Percentiles rank a stretch among this genome's conserved stretches.
phyloP scores from a whole-genome alignment of 1,140 invertebrate genomes.

The Neodiprion virginianus region DNA sequence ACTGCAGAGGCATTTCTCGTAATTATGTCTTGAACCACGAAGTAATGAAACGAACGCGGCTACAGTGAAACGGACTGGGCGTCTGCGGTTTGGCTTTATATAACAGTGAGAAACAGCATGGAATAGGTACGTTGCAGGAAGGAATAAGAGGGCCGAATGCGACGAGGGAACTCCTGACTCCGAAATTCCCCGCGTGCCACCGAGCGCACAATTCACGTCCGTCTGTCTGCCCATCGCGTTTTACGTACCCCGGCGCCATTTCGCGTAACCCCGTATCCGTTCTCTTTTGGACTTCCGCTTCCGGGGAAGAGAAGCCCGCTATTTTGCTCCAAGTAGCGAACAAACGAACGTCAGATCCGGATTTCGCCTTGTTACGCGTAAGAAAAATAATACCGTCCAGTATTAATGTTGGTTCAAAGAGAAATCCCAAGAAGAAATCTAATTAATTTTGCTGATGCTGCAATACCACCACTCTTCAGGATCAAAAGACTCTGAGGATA shows the following conservation, averaged over 20 bases:
- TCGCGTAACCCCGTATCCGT: slow-evolving; percentile 2
- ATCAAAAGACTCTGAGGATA: too few relatives aligned
- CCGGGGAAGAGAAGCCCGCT: neutral
- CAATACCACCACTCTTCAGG: too few relatives aligned
- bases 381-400: too few relatives aligned
- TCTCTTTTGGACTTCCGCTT: slow-evolving; percentile 1
- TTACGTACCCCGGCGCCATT: neutral
- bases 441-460: too few relatives aligned
- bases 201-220: slow-evolving; percentile 1
- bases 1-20: slow-evolving; percentile 4
- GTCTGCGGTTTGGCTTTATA: slow-evolving; percentile 7
- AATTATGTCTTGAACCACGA: neutral
- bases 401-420: too few relatives aligned
- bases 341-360: neutral
- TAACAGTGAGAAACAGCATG: neutral
- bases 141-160: neutral
- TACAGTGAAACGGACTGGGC: neutral
- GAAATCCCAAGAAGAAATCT: too few relatives aligned
- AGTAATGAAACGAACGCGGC: neutral
- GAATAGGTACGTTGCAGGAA: neutral
- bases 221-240: neutral
- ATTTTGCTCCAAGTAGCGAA: neutral
- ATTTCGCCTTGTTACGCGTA: too few relatives aligned
- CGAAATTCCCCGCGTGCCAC: slow-evolving; percentile 3
- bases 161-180: neutral